Evolutionary conservation across 1,140 invertebrate genomes (phyloP).

Genomic region (Musca vetustissima): DNA sequence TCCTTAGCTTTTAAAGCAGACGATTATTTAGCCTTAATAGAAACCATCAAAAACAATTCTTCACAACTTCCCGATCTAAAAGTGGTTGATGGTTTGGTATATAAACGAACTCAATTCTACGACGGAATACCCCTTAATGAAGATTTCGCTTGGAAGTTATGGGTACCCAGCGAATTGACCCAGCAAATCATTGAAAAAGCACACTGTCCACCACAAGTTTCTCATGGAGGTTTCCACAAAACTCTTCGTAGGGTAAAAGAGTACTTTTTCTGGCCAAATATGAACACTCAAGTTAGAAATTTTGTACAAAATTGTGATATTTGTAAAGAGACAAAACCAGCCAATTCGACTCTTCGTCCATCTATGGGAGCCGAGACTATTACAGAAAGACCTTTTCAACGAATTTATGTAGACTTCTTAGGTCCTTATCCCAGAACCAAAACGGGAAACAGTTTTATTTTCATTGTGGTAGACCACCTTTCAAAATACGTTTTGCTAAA

Average conservation of each 20-base stretch:
- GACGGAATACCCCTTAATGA: too few relatives aligned
- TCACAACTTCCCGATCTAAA: background rate
- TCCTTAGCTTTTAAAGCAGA: background rate
- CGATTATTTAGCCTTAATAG: background rate
- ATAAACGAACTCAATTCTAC: background rate
- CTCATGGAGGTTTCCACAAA: conserved; percentile 6
- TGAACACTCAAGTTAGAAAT: too few relatives aligned
- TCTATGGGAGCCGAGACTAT: too few relatives aligned
- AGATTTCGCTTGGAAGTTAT: conserved; percentile 29
- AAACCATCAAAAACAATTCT: background rate
- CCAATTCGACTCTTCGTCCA: too few relatives aligned
- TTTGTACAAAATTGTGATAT: too few relatives aligned
- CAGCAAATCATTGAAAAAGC: background rate
- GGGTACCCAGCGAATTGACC: conserved; percentile 5
- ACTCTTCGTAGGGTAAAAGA: background rate
- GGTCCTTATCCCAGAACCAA: too few relatives aligned
- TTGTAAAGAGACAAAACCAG: too few relatives aligned
- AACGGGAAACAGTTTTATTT: too few relatives aligned
- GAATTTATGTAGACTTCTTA: background rate
- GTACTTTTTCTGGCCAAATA: background rate
- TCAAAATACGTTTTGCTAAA: too few relatives aligned
- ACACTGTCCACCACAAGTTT: background rate
- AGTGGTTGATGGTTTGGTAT: background rate
- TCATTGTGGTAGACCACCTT: too few relatives aligned
- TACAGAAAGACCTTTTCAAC: background rate